These are phyloP conservation scores for Xerus inauris DNA, from an alignment of 2,113 vertebrate genomes.

Conservation along the genomic window DNA sequence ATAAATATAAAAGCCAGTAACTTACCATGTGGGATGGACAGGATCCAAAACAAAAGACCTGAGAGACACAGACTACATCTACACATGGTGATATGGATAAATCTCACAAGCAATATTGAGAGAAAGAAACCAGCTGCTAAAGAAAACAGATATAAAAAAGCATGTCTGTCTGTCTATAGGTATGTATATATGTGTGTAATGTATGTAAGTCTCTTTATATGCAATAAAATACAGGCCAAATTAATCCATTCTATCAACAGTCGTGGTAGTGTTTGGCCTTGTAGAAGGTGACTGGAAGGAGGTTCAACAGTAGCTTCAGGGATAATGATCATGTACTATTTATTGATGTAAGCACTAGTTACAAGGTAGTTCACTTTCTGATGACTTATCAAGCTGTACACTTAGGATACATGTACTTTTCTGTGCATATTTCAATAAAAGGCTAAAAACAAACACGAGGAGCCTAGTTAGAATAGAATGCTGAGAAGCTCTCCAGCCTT, in stretches of 20 bases:
- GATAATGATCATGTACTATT: background rate
- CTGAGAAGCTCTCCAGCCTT: background rate
- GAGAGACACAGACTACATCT: background rate
- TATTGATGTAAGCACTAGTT: background rate
- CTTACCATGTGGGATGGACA: background rate
- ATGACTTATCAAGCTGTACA: background rate
- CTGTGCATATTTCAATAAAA: background rate
- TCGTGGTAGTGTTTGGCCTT: background rate
- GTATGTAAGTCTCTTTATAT: background rate
- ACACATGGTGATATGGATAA: background rate
- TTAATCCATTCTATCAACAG: background rate
- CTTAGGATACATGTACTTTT: background rate
- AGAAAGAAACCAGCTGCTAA: conserved; percentile 24
- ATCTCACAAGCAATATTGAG: background rate
- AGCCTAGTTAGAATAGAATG: background rate
- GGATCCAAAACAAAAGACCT: background rate
- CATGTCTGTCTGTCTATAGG: background rate
- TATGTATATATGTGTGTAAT: background rate
- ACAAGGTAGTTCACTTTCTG: background rate
- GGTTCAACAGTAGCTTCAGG: background rate
- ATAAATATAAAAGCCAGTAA: conserved; percentile 21
- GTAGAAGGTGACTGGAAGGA: background rate
- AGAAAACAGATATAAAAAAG: conserved; percentile 19
- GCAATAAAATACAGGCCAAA: conserved; percentile 1
- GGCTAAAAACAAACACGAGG: background rate